Evolutionary conservation across 2,797 vertebrate genomes (phyloP), one percentile per base, ranked within the genome.

Genomic region (Ispidina picta): DNA sequence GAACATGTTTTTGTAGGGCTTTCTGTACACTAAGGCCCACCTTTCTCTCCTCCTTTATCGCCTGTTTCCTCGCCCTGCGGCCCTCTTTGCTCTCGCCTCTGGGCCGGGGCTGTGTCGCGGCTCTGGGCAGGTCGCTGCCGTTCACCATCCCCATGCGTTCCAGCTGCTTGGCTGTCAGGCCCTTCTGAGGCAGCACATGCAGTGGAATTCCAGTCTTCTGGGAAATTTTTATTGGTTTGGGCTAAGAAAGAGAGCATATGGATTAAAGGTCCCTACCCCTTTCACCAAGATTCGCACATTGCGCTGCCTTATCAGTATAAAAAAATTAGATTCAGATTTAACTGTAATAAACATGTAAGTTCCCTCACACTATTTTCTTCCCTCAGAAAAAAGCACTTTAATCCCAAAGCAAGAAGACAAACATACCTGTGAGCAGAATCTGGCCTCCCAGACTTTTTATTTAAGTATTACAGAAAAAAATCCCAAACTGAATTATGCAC

Each of bases 111-210:
- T 98, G 98, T 0, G 98, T 97, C 13, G 98, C 98, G 17, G 89
- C 97, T 12, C 97, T 98, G 4, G 98, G 99, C 65, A 99, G 96
- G 95, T 99, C 99, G 3, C 96, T 97, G 96, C 96, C 96, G 41
- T 99, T 98, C 89, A 99, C 99, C 90, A 97, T 97, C 22, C 98
- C 97, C 98, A 99, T 98, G 71, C 98, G 97, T 89, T 99, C 99
- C 4, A 96, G 95, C 94, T 99, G 99, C 93, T 97, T 98, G 46
- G 97, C 97, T 2, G 99, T 99, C 48, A 93, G 98, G 18, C 98
- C 98, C 55, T 96, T 98, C 89, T 95, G 54, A 29, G 98, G 98
- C 54, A 99, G 97, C 55, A 99, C 49, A 18, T 98, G 97, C 31
- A 99, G 97, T 6, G 99, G 99, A 74, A 99, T 98, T 37, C 99